These are phyloP conservation scores for Zoroaster sp. DNA, from an alignment of 53 echinoderm and acorn worm species.

Conservation along the genomic window DNA sequence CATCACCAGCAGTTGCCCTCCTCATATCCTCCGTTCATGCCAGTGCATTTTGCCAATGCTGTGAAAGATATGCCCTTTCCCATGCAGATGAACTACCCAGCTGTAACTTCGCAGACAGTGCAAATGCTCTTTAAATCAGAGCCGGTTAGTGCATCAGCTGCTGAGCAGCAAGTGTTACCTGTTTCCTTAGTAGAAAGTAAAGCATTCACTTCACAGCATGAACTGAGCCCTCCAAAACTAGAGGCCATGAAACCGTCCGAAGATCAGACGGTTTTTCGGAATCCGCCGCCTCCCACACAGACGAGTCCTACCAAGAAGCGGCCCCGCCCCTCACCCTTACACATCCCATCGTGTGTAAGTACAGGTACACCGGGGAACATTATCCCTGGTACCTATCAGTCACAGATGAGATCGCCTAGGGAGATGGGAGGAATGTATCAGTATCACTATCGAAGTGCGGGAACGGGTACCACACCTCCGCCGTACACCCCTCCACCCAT, in stretches of 20 bases:
- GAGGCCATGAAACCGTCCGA: slow-evolving; percentile 62
- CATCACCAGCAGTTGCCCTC: slow-evolving; percentile 1
- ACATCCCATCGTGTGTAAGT: slow-evolving; percentile 94
- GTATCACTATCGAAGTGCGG: slow-evolving; percentile 44
- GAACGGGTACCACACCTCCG: slow-evolving; percentile 88
- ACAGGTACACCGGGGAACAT: slow-evolving; percentile 86
- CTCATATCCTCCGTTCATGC: slow-evolving; percentile 39
- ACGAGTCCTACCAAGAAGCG: slow-evolving; percentile 85
- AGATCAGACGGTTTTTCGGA: slow-evolving; percentile 70
- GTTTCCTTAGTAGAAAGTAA: not conserved
- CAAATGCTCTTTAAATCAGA: slow-evolving; percentile 55
- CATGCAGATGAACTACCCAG: slow-evolving; percentile 30
- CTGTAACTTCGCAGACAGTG: slow-evolving; percentile 10
- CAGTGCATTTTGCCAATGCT: not conserved
- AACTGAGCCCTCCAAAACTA: slow-evolving; percentile 79
- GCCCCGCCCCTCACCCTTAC: slow-evolving; percentile 77
- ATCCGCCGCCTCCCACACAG: slow-evolving; percentile 75
- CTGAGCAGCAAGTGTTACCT: not conserved
- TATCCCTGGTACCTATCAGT: slow-evolving; percentile 80
- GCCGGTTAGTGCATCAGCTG: slow-evolving; percentile 13
- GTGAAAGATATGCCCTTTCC: slow-evolving; percentile 39
- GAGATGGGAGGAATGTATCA: slow-evolving; percentile 80
- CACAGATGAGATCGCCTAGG: slow-evolving; percentile 98
- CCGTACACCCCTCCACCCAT: slow-evolving; percentile 99
- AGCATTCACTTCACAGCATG: not conserved